Evolutionary conservation across 2,888 invertebrate species (phyloP).

Genomic region (Pristionchus maxplancki): DNA sequence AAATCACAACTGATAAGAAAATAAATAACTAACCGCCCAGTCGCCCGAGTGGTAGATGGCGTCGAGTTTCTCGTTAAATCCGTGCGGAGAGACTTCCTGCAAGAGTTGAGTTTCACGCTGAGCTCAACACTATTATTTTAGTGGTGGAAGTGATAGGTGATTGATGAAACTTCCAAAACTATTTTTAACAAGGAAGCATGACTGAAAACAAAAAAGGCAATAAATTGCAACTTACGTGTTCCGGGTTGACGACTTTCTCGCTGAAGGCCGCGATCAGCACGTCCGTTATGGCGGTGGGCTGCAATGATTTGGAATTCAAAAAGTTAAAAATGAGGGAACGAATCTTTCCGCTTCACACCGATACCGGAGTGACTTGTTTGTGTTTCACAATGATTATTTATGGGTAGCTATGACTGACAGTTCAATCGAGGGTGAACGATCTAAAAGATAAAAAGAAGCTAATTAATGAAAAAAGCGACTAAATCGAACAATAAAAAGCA

Average conservation of each 20-base stretch:
- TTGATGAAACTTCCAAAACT: too few relatives aligned
- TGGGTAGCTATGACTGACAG: too few relatives aligned
- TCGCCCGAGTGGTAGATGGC: slow-evolving; percentile 47
- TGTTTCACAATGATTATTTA: too few relatives aligned
- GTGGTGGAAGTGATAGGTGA: neutral
- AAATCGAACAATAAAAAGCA: too few relatives aligned
- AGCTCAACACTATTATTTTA: neutral
- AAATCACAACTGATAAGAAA: too few relatives aligned
- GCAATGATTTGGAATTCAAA: neutral
- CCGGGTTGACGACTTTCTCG: neutral
- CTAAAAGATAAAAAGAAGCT: neutral
- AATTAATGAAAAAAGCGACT: too few relatives aligned
- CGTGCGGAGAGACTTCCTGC: neutral
- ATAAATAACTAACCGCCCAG: slow-evolving; percentile 31
- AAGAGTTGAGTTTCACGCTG: neutral
- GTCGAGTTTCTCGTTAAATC: neutral
- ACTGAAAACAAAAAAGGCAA: neutral
- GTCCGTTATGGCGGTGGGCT: neutral
- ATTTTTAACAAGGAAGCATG: too few relatives aligned
- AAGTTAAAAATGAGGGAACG: too few relatives aligned
- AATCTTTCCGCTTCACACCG: too few relatives aligned
- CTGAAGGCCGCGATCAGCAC: neutral
- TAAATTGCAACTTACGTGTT: neutral
- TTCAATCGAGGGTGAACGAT: too few relatives aligned
- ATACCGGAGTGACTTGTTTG: too few relatives aligned